Evolutionary conservation across 2,113 vertebrate species (phyloP), one percentile per base, ranked within the genome.

Genomic region (Australoheros scitulus): DNA sequence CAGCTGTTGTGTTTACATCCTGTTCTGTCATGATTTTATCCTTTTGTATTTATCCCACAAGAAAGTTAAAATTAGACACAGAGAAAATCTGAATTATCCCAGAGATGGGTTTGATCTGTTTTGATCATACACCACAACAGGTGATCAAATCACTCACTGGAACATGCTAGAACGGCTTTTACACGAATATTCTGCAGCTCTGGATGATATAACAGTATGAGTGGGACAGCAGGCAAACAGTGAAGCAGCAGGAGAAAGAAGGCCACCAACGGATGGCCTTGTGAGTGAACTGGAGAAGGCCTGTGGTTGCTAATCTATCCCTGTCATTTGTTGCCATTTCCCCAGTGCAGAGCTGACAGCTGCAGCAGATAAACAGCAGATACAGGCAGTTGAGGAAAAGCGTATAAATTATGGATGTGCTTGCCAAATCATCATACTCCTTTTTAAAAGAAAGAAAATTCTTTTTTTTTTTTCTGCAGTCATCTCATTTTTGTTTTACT

Each of bases 271-370:
- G 87, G 91, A 92, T 79, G 83, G 84, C 77, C 47, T 61, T 78
- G 83, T 61, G 75, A 92, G 82, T 74, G 82, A 87, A 76, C 81
- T 75, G 83, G 81, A 87, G 87, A 84, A 38, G 82, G 85, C 88
- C 91, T 94, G 94, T 95, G 95, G 94, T 95, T 94, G 84, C 91
- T 94, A 95, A 95, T 95, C 94, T 95, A 55, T 94, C 84, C 61
- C 82, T 22, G 88, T 91, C 95, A 95, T 95, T 94, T 92, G 91
- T 84, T 87, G 87, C 94, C 91, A 94, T 95, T 95, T 95, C 94
- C 95, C 93, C 88, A 93, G 90, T 90, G 88, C 75, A 90, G 87
- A 86, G 92, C 91, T 88, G 92, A 63, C 83, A 70, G 88, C 91
- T 76, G 83, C 85, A 86, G 61, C 68, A 91, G 93, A 95, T 94